phyloP scores from a whole-genome alignment of 2,113 vertebrate species.

The Nibea albiflora region DNA sequence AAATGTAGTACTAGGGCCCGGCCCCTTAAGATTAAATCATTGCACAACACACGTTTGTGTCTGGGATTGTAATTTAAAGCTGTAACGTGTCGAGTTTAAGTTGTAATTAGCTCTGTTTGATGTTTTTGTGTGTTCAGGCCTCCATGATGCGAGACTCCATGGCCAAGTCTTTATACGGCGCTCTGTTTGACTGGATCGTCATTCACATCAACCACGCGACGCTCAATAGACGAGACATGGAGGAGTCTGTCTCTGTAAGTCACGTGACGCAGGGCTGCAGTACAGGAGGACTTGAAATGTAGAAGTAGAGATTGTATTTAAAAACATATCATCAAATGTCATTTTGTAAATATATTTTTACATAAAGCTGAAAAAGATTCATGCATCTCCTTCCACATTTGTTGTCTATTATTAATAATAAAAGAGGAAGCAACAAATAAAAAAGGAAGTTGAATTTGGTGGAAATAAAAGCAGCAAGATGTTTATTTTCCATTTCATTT shows the following conservation, averaged over 20 bases:
- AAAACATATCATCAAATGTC: background rate
- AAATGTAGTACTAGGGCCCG: background rate
- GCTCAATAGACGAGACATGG: conserved; percentile 94
- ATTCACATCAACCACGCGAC: conserved; percentile 95
- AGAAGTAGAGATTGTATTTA: background rate
- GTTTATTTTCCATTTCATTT: too few relatives aligned
- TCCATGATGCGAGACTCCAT: conserved; percentile 91
- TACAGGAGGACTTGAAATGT: background rate
- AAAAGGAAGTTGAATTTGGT: too few relatives aligned
- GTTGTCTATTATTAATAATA: too few relatives aligned
- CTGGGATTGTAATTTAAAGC: background rate
- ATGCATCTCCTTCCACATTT: too few relatives aligned
- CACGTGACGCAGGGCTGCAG: background rate
- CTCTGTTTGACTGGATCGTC: conserved; percentile 96
- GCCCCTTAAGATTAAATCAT: background rate
- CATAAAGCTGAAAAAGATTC: too few relatives aligned
- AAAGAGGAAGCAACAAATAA: too few relatives aligned
- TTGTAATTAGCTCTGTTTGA: background rate
- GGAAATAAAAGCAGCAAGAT: too few relatives aligned
- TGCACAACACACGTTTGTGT: background rate
- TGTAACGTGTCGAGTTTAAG: background rate
- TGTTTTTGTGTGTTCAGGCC: conserved; percentile 81
- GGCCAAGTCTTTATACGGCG: conserved; percentile 94
- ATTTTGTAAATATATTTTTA: too few relatives aligned
- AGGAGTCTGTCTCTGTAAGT: conserved; percentile 91